phyloP scores from a whole-genome alignment of 2,797 vertebrate species.

The Mormyrops boulengeri region DNA sequence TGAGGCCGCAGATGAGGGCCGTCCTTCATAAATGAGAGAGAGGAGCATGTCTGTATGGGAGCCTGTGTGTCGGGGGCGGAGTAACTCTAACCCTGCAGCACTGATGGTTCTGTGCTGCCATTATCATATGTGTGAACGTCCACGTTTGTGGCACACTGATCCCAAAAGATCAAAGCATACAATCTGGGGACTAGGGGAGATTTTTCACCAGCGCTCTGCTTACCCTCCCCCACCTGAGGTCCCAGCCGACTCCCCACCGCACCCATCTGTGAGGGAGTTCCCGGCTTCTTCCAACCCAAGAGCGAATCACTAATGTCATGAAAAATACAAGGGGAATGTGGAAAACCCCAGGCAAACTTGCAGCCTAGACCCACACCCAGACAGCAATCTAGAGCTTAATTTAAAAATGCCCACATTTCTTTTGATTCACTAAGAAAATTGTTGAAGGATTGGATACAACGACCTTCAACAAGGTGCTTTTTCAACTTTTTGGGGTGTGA shows the following conservation, averaged over 20 bases:
- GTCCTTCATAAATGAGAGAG: slow-evolving; percentile 34
- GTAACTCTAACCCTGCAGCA: slow-evolving; percentile 40
- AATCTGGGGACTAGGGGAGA: not conserved
- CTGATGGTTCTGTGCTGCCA: slow-evolving; percentile 52
- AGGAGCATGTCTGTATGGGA: slow-evolving; percentile 33
- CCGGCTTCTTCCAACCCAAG: not conserved
- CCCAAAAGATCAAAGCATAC: not conserved
- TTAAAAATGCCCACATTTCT: not conserved
- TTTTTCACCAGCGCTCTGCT: not conserved
- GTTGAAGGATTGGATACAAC: not conserved
- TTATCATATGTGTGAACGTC: slow-evolving; percentile 61
- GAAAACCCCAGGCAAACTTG: not conserved
- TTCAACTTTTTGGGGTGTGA: not conserved
- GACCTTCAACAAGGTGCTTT: not conserved
- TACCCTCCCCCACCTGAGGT: not conserved
- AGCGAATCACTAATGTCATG: not conserved
- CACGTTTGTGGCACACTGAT: slow-evolving; percentile 46
- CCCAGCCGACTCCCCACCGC: not conserved
- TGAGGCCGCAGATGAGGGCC: not conserved
- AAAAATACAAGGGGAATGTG: not conserved
- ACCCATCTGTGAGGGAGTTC: not conserved
- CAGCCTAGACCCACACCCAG: not conserved
- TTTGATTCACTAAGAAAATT: not conserved
- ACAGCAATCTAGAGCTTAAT: not conserved
- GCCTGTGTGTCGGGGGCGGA: slow-evolving; percentile 30